phyloP scores from a whole-genome alignment of 2,113 vertebrate species.

The Mirza zaza region DNA sequence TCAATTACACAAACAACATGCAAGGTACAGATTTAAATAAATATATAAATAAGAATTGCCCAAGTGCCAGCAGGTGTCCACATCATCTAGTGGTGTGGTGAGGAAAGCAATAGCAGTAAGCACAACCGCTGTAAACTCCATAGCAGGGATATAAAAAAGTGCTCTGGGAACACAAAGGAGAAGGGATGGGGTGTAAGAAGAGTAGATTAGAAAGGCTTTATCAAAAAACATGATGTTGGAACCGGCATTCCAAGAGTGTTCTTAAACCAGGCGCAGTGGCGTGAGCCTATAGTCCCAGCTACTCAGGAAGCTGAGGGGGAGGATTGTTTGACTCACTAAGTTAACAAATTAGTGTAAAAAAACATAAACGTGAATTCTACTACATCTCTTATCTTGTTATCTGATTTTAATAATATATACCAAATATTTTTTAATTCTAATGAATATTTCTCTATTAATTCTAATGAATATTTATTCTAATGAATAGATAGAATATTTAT shows the following conservation, averaged over 20 bases:
- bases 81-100: background rate
- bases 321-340: background rate
- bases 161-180: background rate
- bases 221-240: background rate
- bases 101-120: background rate
- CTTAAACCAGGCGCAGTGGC: background rate
- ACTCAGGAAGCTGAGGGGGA: too few relatives aligned
- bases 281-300: too few relatives aligned
- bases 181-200: background rate
- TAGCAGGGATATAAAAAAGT: background rate
- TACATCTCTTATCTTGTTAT: background rate
- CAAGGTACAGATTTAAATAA: background rate
- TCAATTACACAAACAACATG: background rate
- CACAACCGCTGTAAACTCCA: background rate
- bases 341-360: background rate
- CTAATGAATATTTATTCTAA: too few relatives aligned
- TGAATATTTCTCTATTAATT: background rate
- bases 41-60: background rate
- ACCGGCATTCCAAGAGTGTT: background rate
- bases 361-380: background rate
- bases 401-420: background rate
- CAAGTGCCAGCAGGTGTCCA: background rate
- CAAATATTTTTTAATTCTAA: background rate
- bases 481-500: too few relatives aligned
- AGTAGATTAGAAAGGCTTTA: background rate